Evolutionary conservation across 2,888 invertebrate genomes (phyloP).

Genomic region (Ferrisia virgata): DNA sequence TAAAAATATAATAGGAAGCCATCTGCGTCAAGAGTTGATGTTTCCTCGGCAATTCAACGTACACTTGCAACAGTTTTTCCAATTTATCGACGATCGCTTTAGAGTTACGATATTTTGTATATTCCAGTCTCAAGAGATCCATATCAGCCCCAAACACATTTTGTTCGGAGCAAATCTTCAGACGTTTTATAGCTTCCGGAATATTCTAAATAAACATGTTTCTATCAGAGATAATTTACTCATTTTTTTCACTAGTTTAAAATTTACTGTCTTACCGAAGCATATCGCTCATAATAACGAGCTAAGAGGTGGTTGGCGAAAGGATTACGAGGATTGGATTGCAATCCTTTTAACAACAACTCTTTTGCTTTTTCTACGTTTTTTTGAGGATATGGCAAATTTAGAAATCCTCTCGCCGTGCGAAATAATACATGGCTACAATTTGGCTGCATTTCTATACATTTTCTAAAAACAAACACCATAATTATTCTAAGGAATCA

Average conservation of each 20-base stretch:
- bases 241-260: background rate
- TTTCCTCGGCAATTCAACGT: background rate
- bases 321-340: background rate
- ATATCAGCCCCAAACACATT: conserved; percentile 11
- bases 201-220: background rate
- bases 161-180: background rate
- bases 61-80: background rate
- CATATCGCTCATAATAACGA: conserved; percentile 7
- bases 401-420: conserved; percentile 12
- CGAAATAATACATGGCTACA: conserved; percentile 19
- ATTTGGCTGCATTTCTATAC: background rate
- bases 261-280: background rate
- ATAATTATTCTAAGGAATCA: background rate
- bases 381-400: background rate
- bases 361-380: background rate
- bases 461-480: background rate
- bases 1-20: conserved; percentile 7
- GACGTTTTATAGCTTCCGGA: background rate
- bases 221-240: background rate
- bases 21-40: background rate
- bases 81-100: background rate
- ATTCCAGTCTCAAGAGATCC: conserved; percentile 8
- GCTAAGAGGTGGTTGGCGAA: conserved; percentile 36
- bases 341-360: background rate
- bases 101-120: background rate